These are phyloP conservation scores for Acanthornis magna DNA, from an alignment of 2,797 vertebrate genomes.

Conservation along the genomic window DNA sequence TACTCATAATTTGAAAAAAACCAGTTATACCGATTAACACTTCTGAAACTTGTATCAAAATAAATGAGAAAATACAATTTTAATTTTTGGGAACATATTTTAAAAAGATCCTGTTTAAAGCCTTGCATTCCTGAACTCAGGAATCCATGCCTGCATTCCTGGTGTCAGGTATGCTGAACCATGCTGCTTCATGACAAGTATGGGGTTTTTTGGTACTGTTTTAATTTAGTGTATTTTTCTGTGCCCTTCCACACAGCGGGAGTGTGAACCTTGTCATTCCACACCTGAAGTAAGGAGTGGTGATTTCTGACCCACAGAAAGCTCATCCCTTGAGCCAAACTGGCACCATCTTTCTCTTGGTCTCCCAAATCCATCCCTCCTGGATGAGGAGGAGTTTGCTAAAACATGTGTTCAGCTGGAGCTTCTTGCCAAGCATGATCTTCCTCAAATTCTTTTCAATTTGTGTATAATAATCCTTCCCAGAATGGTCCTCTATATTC, in stretches of 20 bases:
- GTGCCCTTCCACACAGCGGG: not conserved
- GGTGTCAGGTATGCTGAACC: not conserved
- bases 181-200: not conserved
- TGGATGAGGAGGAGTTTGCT: not conserved
- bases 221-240: not conserved
- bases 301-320: not conserved
- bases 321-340: not conserved
- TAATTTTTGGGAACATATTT: not conserved
- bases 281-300: not conserved
- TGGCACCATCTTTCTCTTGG: not conserved
- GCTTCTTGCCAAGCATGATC: not conserved
- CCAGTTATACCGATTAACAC: not conserved
- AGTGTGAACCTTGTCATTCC: too few species aligned
- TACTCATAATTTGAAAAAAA: not conserved
- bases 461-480: not conserved
- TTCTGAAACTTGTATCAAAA: not conserved
- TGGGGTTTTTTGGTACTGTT: not conserved
- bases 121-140: not conserved
- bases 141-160: not conserved
- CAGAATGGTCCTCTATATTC: not conserved
- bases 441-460: not conserved
- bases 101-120: not conserved
- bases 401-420: rapidly evolving
- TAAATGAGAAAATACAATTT: not conserved
- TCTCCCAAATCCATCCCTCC: not conserved